Percentiles rank a stretch among this genome's conserved stretches.
phyloP scores from a whole-genome alignment of 2,888 invertebrate species.

The Formica aserva region DNA sequence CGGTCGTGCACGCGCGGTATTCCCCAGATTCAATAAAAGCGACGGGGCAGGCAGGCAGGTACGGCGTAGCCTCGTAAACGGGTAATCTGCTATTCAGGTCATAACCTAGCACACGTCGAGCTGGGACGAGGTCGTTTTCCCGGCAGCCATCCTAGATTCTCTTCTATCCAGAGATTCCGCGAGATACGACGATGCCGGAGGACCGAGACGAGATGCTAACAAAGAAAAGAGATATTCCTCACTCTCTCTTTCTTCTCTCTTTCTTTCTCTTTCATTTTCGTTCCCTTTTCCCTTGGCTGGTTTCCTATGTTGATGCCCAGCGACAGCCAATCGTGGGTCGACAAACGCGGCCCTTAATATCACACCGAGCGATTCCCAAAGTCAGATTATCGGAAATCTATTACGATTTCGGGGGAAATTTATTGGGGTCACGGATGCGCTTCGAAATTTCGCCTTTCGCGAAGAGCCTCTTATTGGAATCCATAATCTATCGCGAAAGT shows the following conservation, averaged over 20 bases:
- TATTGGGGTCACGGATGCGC: conserved; percentile 20
- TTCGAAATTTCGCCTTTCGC: conserved; percentile 30
- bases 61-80: conserved; percentile 77
- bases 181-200: conserved; percentile 35
- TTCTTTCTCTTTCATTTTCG: not conserved
- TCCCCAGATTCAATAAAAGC: conserved; percentile 76
- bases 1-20: conserved; percentile 60
- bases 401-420: conserved; percentile 43
- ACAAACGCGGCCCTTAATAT: conserved; percentile 37
- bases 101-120: conserved; percentile 75
- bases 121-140: conserved; percentile 74
- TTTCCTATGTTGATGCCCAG: not conserved
- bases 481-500: conserved; percentile 40
- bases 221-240: not conserved
- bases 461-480: conserved; percentile 32
- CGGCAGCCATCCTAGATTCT: conserved; percentile 75
- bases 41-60: conserved; percentile 60
- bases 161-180: conserved; percentile 59
- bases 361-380: conserved; percentile 27
- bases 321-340: conserved; percentile 9
- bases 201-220: not conserved
- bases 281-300: not conserved
- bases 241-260: not conserved
- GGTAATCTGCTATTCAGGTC: conserved; percentile 82
- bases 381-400: conserved; percentile 49